Evolutionary conservation across 2,113 vertebrate genomes (phyloP), one percentile per base, ranked within the genome.

Genomic region (Thunnus thynnus): DNA sequence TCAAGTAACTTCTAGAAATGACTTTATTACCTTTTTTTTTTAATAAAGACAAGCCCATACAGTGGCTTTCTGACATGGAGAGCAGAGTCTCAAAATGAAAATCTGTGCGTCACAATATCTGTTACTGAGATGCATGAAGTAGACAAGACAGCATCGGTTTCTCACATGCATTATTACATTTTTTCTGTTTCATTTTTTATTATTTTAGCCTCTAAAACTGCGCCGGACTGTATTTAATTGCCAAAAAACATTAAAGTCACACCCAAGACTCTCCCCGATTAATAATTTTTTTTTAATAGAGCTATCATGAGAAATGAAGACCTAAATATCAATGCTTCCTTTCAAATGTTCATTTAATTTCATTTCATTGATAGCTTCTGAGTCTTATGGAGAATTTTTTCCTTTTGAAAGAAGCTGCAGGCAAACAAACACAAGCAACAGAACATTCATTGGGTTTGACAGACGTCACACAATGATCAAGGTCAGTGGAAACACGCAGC

Each of bases 401-500:
- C 22, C 22, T 17, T 64, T 52, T 14, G 6, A 69, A 20, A 14
- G 46, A 22, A 57, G 20, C 55, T 54, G 48, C 27, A 17, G 5
- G 4, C 13, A 68, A 77, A 73, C 27, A 25, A 60, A 41, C 44
- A 12, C 11, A 56, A 47, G 46, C 57, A 75, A 47, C 64, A 71
- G 65, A 63, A 63, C 75, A 73, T 67, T 65, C 54, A 58, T 22
- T 0, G 13, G 57, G 72, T 76, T 66, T 80, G 61, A 87, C 61
- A 83, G 72, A 77, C 72, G 72, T 78, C 60, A 78, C 80, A 84
- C 64, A 84, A 65, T 68, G 58, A 66, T 72, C 70, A 86, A 89
- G 86, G 76, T 83, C 66, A 55, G 76, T 5, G 56, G 4, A 25
- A 18, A 58, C 76, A 27, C 1, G 1, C 6, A 64, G 16, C 1